Evolutionary conservation across 2,797 vertebrate species (phyloP), one percentile per base, ranked within the genome.

Genomic region (Pterois miles): DNA sequence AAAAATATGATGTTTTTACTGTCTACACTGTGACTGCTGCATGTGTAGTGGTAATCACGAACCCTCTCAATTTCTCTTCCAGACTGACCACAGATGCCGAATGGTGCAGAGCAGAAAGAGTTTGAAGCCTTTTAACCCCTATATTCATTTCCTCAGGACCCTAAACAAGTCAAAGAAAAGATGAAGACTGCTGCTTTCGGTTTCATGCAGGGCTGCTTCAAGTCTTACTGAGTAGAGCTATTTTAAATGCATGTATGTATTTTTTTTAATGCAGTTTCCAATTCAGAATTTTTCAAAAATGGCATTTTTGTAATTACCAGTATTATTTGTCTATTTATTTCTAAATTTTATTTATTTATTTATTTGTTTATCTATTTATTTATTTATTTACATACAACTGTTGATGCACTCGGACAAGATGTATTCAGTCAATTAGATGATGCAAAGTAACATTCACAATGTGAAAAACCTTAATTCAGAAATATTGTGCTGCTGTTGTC

Each of bases 101-200:
- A 67, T 57, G 34, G 2, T 0, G 1, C 0, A 0, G 1, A 1
- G 0, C 2, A 23, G 0, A 3, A 0, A 0, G 0, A 3, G 0
- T 3, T 1, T 0, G 4, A 3, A 0, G 1, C 36, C 69, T 12
- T 74, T 91, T 16, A 0, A 0, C 0, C 0, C 0, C 0, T 85
- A 82, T 33, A 1, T 0, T 0, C 0, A 0, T 0, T 90, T 89
- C 71, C 2, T 93, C 5, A 46, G 0, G 38, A 66, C 6, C 2
- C 31, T 85, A 0, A 92, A 81, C 71, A 31, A 0, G 29, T 14
- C 5, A 11, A 14, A 0, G 2, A 14, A 0, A 11, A 29, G 2
- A 57, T 76, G 57, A 84, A 80, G 18, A 48, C 4, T 11, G 3
- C 0, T 2, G 4, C 25, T 22, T 34, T 20, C 1, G n/a, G 38